phyloP scores from a whole-genome alignment of 92 coral and sea anemone genomes.

The Bergia sp. region DNA sequence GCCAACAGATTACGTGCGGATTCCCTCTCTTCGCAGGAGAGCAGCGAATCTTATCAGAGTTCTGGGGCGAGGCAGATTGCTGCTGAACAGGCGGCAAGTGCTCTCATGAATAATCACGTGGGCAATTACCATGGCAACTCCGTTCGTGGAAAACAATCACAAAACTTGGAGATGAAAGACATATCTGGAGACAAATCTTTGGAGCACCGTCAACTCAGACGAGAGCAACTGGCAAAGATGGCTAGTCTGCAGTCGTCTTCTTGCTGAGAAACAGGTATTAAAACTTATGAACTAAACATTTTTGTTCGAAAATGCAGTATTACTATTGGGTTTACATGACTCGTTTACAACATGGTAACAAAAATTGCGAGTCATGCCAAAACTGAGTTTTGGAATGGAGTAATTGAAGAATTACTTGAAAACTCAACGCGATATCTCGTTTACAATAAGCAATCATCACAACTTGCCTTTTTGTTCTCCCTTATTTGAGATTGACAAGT shows the following conservation, averaged over 20 bases:
- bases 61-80: slow-evolving; percentile 70
- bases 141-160: slow-evolving; percentile 36
- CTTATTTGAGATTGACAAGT: no score
- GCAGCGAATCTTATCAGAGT: slow-evolving; percentile 64
- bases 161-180: slow-evolving; percentile 65
- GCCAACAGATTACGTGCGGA: slow-evolving; percentile 49
- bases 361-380: no score
- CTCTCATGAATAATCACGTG: slow-evolving; percentile 71
- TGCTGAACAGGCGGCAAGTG: slow-evolving; percentile 85
- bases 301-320: no score
- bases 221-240: slow-evolving; percentile 80
- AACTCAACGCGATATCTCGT: no score
- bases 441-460: no score
- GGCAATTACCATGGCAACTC: slow-evolving; percentile 43
- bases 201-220: slow-evolving; percentile 61
- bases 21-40: slow-evolving; percentile 82
- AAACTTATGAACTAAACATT: no score
- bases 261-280: slow-evolving; percentile 58
- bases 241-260: slow-evolving; percentile 95
- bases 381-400: no score
- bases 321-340: neutral
- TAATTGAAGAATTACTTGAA: no score
- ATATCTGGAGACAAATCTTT: slow-evolving; percentile 31
- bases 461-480: no score
- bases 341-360: neutral